phyloP scores from a whole-genome alignment of 53 echinoderm and acorn worm species.

The Astropecten irregularis region DNA sequence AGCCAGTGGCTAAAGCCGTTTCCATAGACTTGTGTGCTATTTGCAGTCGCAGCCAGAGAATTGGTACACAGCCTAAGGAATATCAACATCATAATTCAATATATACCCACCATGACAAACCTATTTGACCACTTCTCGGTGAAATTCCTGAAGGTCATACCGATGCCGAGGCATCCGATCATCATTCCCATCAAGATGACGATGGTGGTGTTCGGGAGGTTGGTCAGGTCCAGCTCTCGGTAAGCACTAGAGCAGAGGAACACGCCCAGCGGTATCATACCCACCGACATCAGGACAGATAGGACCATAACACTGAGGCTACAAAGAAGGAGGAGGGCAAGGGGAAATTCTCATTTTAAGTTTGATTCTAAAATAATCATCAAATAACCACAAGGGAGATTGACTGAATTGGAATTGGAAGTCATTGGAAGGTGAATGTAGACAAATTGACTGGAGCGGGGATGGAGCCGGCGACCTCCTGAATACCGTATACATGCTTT shows the following conservation, averaged over 20 bases:
- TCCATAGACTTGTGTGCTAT: no score
- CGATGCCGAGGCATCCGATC: not conserved
- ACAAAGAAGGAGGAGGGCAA: not conserved
- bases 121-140: not conserved
- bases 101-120: constrained; percentile 11
- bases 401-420: no score
- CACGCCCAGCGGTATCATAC: constrained; percentile 27
- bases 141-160: constrained; percentile 3
- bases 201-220: not conserved
- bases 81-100: no score
- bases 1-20: no score
- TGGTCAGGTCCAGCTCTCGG: not conserved
- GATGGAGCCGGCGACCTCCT: no score
- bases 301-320: constrained; percentile 18
- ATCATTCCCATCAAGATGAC: not conserved
- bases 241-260: not conserved
- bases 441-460: no score
- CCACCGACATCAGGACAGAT: constrained; percentile 5
- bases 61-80: no score
- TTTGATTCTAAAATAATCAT: not conserved
- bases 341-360: not conserved
- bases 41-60: no score
- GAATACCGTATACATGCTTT: no score
- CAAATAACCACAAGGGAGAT: no score
- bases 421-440: no score